phyloP scores from a whole-genome alignment of 2,797 vertebrate genomes.

The Ceryle rudis region DNA sequence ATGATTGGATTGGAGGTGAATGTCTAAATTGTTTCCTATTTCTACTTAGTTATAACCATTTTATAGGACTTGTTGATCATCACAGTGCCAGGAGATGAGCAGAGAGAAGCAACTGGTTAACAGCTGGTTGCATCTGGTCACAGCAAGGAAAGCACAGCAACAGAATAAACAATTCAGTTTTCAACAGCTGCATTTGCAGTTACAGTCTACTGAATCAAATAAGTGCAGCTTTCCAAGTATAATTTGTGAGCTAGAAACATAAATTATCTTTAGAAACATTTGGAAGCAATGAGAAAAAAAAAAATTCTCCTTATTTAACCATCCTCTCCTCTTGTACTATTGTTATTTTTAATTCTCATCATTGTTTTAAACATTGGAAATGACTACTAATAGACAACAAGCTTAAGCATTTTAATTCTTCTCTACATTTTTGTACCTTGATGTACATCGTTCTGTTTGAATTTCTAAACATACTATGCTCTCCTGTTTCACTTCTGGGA shows the following conservation, averaged over 20 bases:
- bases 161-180: constrained; percentile 48
- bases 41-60: neutral
- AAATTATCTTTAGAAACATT: constrained; percentile 45
- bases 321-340: neutral
- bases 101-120: constrained; percentile 63
- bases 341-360: neutral
- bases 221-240: constrained; percentile 27
- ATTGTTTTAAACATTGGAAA: constrained; percentile 3
- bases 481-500: constrained; percentile 7
- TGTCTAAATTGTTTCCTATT: constrained; percentile 14
- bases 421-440: neutral
- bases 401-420: neutral
- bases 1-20: neutral
- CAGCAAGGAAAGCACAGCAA: constrained; percentile 38
- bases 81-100: constrained; percentile 24
- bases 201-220: constrained; percentile 46
- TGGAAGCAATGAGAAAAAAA: neutral
- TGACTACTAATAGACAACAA: neutral
- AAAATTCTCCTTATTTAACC: neutral
- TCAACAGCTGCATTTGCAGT: constrained; percentile 65
- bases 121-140: constrained; percentile 80
- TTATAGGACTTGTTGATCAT: constrained; percentile 1
- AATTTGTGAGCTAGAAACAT: constrained; percentile 38
- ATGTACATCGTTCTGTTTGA: neutral
- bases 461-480: neutral